phyloP scores from a whole-genome alignment of 2,113 vertebrate genomes.

The Trochalopteron elliotii region DNA sequence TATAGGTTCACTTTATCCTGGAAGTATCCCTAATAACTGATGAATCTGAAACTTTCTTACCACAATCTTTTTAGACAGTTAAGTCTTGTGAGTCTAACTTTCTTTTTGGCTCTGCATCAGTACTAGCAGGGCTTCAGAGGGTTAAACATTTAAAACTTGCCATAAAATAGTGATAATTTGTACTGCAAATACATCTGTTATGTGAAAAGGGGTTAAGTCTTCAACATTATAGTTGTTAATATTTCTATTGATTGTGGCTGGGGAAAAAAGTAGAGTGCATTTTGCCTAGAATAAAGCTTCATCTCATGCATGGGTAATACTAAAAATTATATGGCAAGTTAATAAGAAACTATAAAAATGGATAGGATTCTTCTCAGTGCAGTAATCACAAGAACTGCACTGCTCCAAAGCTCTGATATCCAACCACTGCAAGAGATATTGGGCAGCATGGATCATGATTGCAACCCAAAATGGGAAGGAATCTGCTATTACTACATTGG shows the following conservation, averaged over 20 bases:
- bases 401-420: background rate
- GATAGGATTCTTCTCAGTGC: background rate
- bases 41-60: background rate
- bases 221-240: background rate
- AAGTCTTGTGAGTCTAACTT: background rate
- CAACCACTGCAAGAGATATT: background rate
- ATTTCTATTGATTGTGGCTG: background rate
- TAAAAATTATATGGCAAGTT: background rate
- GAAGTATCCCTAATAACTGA: background rate
- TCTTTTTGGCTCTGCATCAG: background rate
- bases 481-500: background rate
- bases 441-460: background rate
- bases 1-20: background rate
- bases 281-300: background rate
- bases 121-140: background rate
- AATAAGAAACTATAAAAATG: background rate
- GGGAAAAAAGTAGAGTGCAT: background rate
- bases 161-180: background rate
- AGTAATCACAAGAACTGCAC: background rate
- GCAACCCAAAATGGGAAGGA: background rate
- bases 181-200: background rate
- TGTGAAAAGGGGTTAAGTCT: background rate
- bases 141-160: background rate
- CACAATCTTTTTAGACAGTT: background rate
- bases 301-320: background rate